Evolutionary conservation across 2,113 vertebrate genomes (phyloP).

Genomic region (Pteropus alecto): DNA sequence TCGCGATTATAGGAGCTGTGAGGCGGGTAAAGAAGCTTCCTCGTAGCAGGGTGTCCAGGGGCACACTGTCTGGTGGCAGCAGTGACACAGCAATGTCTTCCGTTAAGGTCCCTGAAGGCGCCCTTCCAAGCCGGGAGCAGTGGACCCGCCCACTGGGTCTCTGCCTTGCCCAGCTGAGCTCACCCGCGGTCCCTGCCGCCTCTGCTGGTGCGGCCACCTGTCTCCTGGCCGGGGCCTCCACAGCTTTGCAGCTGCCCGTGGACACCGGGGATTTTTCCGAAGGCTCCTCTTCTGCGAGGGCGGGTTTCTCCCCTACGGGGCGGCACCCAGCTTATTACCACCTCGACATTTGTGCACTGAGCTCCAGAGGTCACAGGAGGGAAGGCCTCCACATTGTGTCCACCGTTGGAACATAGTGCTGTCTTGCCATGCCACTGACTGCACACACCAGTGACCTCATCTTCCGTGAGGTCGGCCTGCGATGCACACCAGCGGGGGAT

Average conservation of each 20-base stretch:
- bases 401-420: not conserved
- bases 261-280: not conserved
- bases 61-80: no score
- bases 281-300: not conserved
- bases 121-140: not conserved
- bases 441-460: not conserved
- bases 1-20: not conserved
- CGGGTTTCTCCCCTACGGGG: not conserved
- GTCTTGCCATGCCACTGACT: not conserved
- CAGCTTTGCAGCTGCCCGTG: not conserved
- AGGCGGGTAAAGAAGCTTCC: no score
- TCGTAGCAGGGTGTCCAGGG: not conserved
- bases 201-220: constrained; percentile 21
- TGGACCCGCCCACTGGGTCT: not conserved
- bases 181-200: not conserved
- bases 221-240: constrained; percentile 6
- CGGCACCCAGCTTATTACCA: not conserved
- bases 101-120: not conserved
- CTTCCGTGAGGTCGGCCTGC: not conserved
- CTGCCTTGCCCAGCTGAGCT: not conserved
- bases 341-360: not conserved
- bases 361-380: not conserved
- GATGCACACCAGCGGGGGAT: not conserved
- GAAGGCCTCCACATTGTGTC: not conserved
- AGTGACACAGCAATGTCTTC: not conserved